Evolutionary conservation across 2,797 vertebrate genomes (phyloP).

Genomic region (Rhinella marina): DNA sequence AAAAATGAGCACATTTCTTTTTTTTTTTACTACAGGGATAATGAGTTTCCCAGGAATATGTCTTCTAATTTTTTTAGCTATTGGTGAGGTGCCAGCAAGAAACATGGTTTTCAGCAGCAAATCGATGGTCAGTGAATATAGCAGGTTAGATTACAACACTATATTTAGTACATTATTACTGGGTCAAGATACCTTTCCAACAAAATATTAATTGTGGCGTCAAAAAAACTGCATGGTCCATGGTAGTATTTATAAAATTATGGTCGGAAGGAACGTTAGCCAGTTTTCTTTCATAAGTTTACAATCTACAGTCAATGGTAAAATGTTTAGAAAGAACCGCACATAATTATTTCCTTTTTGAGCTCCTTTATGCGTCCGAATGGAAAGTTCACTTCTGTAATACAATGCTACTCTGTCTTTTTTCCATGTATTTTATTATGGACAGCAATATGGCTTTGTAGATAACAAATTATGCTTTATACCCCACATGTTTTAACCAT

Average conservation of each 20-base stretch:
- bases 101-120: conserved; percentile 36
- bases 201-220: conserved; percentile 34
- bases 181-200: background rate
- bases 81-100: conserved; percentile 11
- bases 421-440: conserved; percentile 32
- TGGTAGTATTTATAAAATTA: conserved; percentile 43
- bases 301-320: conserved; percentile 43
- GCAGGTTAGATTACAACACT: conserved; percentile 42
- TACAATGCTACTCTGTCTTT: conserved; percentile 30
- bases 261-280: conserved; percentile 31
- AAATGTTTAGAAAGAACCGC: conserved; percentile 31
- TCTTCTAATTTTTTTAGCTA: conserved; percentile 55
- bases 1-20: conserved; percentile 64
- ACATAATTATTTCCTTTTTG: conserved; percentile 42
- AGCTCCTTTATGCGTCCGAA: conserved; percentile 25
- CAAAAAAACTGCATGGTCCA: conserved; percentile 31
- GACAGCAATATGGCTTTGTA: conserved; percentile 28
- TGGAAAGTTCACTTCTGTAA: conserved; percentile 35
- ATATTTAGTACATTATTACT: conserved; percentile 49
- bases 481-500: conserved; percentile 37
- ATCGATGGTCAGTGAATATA: conserved; percentile 33
- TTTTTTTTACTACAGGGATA: conserved; percentile 59
- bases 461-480: conserved; percentile 23
- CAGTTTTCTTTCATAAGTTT: conserved; percentile 41
- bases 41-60: conserved; percentile 52